A percentile compares a stretch with the other conserved stretches of the same genome.
These are phyloP conservation scores for Dromaius novaehollandiae DNA, from an alignment of 2,113 vertebrate genomes.

Conservation along the genomic window DNA sequence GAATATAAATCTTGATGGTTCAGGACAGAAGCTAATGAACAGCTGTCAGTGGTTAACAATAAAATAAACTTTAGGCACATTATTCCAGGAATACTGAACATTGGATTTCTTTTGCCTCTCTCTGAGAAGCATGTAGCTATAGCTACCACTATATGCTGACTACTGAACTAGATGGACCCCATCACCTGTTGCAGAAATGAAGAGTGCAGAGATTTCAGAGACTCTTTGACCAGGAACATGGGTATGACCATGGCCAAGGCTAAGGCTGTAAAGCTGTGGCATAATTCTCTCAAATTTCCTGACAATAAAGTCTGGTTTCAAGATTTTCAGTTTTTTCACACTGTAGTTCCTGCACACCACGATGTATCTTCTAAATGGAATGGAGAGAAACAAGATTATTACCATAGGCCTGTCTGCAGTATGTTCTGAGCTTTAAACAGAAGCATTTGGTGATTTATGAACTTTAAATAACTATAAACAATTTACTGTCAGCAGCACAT, in stretches of 20 bases:
- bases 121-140: background rate
- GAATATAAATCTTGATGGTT: background rate
- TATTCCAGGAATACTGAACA: background rate
- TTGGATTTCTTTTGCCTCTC: background rate
- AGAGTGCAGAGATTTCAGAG: background rate
- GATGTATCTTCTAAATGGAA: background rate
- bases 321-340: background rate
- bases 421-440: background rate
- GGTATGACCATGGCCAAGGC: background rate
- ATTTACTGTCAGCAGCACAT: background rate
- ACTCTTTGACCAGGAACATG: background rate
- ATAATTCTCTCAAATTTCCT: background rate
- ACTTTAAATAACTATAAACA: background rate
- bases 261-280: background rate
- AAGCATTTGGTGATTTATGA: background rate
- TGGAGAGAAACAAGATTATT: background rate
- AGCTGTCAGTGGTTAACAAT: background rate
- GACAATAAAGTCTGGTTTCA: background rate
- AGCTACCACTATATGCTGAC: background rate
- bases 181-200: background rate
- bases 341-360: rapidly evolving
- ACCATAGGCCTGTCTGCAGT: background rate
- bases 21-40: background rate
- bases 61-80: background rate
- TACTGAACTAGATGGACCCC: background rate